Conservation (phyloP, 2,113 vertebrate species). For the Panthera uncia region DNA sequence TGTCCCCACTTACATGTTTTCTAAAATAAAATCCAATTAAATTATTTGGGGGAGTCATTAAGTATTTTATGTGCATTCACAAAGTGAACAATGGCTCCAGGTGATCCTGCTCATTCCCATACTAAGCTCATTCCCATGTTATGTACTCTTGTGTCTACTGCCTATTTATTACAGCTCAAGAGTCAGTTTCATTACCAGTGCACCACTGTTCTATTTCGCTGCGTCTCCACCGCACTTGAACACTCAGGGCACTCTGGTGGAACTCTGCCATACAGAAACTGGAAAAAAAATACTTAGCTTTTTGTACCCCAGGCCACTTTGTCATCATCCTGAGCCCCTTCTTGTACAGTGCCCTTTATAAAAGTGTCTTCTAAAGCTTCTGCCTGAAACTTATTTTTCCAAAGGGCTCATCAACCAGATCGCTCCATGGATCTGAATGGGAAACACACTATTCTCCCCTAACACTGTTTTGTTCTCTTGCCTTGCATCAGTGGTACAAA, state of each 20-base stretch:
- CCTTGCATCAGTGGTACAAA: neutral
- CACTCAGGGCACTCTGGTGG: neutral
- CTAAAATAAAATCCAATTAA: constrained; percentile 27
- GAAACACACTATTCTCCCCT: neutral
- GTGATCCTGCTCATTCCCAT: neutral
- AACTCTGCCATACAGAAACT: neutral
- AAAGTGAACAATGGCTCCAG: neutral
- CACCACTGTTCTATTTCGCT: neutral
- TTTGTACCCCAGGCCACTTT: neutral
- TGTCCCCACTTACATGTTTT: neutral
- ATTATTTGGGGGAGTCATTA: constrained; percentile 14
- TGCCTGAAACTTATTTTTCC: constrained; percentile 5
- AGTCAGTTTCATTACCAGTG: constrained; percentile 7
- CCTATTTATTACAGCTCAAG: neutral
- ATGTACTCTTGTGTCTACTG: neutral
- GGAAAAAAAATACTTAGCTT: neutral
- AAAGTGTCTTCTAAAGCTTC: neutral
- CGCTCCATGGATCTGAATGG: neutral
- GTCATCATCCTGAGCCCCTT: neutral
- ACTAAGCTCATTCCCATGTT: neutral
- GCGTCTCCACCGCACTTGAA: neutral
- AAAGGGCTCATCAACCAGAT: neutral
- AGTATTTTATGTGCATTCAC: neutral
- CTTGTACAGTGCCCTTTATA: neutral
- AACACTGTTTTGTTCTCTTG: neutral